These are phyloP conservation scores for Chouioia cunea DNA, from an alignment of 2,888 invertebrate genomes.

Conservation along the genomic window DNA sequence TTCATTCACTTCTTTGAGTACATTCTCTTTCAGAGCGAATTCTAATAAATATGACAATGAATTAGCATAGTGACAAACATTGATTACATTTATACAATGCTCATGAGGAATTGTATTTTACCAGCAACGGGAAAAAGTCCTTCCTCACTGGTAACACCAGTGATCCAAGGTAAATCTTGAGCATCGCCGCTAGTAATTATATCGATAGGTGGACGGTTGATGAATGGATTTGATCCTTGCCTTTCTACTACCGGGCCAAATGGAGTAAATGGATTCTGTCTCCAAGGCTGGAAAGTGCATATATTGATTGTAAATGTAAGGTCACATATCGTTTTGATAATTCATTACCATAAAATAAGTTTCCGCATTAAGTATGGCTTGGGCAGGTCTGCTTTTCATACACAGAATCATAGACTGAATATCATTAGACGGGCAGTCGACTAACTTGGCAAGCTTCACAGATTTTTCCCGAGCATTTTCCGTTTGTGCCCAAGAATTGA, in stretches of 20 bases:
- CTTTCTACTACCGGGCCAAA: slow-evolving; percentile 80
- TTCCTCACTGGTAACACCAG: slow-evolving; percentile 77
- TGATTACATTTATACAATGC: background rate
- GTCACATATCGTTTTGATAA: background rate
- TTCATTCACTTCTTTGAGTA: slow-evolving; percentile 71
- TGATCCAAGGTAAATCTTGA: slow-evolving; percentile 78
- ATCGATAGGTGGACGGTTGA: slow-evolving; percentile 76
- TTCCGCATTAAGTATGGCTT: slow-evolving; percentile 68
- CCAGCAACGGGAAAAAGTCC: slow-evolving; percentile 81
- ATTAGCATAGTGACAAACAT: background rate
- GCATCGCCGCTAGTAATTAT: slow-evolving; percentile 74
- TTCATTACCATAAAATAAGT: background rate
- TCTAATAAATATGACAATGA: slow-evolving; percentile 48
- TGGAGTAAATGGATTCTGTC: slow-evolving; percentile 78
- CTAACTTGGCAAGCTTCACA: slow-evolving; percentile 71
- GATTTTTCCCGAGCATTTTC: slow-evolving; percentile 72
- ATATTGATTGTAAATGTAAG: background rate
- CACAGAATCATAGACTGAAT: slow-evolving; percentile 75
- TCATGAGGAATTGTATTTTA: slow-evolving; percentile 59
- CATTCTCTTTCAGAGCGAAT: slow-evolving; percentile 66
- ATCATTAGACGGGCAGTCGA: slow-evolving; percentile 75
- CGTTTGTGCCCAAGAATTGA: slow-evolving; percentile 70
- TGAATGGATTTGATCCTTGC: slow-evolving; percentile 72
- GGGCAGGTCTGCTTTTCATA: slow-evolving; percentile 74
- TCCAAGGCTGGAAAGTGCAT: slow-evolving; percentile 68